Conservation (phyloP, 1,140 invertebrate genomes). For the Samia ricini region DNA sequence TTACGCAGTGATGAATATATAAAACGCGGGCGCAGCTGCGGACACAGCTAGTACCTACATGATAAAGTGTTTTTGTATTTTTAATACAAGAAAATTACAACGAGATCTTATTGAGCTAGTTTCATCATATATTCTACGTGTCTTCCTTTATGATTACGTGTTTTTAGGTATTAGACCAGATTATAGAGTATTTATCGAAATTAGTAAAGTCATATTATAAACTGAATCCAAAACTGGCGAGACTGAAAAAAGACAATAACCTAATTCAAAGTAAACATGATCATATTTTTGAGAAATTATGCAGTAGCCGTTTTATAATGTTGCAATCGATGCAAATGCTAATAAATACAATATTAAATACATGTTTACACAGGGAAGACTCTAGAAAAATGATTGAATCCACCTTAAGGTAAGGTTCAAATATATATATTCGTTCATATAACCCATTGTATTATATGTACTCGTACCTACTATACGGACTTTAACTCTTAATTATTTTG, state of each 20-base stretch:
- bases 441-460: no score
- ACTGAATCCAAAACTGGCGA: constrained; percentile 69
- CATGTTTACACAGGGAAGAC: constrained; percentile 70
- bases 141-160: constrained; percentile 1
- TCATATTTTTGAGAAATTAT: constrained; percentile 66
- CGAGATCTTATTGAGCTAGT: no score
- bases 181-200: constrained; percentile 70
- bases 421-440: neutral
- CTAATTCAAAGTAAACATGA: constrained; percentile 62
- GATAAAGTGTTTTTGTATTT: no score
- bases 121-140: no score
- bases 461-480: no score
- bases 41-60: no score
- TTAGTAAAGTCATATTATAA: constrained; percentile 75
- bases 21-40: no score
- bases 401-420: constrained; percentile 59
- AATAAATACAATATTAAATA: constrained; percentile 63
- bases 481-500: no score
- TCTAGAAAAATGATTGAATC: constrained; percentile 73
- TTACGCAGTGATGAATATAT: no score
- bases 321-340: constrained; percentile 60
- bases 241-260: constrained; percentile 62
- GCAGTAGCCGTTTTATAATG: constrained; percentile 67
- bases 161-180: constrained; percentile 71
- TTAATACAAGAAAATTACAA: no score